Evolutionary conservation across 1,140 invertebrate species (phyloP).

Genomic region (Procambarus clarkii): DNA sequence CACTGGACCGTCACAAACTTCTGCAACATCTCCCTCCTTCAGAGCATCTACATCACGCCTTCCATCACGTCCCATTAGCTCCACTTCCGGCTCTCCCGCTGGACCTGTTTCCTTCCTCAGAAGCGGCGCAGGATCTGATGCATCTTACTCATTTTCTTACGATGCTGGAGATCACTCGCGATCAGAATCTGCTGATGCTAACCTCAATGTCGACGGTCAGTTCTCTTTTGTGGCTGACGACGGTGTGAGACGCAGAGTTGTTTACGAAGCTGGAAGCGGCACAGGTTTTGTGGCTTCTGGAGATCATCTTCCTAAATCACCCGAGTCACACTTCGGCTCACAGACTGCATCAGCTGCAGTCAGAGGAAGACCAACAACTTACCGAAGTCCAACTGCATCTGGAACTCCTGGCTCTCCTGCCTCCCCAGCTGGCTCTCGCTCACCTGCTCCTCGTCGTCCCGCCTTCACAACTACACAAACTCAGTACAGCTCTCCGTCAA

Average conservation of each 20-base stretch:
- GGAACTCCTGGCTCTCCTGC: not conserved
- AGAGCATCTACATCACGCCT: not conserved
- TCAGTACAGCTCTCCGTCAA: not conserved
- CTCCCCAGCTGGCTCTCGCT: not conserved
- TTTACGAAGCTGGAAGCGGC: conserved; percentile 58
- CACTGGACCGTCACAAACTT: not conserved
- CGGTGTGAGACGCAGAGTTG: conserved; percentile 50
- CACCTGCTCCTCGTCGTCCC: not conserved
- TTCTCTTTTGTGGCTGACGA: conserved; percentile 69
- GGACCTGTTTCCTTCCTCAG: not conserved
- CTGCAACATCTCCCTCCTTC: not conserved
- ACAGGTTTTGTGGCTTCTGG: conserved; percentile 63
- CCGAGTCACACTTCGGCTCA: conserved; percentile 25
- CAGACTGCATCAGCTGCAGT: not conserved
- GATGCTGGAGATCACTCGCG: conserved; percentile 72
- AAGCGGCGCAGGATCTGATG: conserved; percentile 36
- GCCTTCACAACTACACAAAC: too few species aligned
- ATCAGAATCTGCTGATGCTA: conserved; percentile 56
- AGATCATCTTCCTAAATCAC: conserved; percentile 56
- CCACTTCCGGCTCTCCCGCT: not conserved
- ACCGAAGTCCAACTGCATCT: not conserved
- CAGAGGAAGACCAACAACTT: not conserved
- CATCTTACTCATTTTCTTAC: conserved; percentile 65
- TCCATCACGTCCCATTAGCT: not conserved
- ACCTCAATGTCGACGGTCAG: conserved; percentile 62